phyloP scores from a whole-genome alignment of 2,113 vertebrate genomes.

The Cromileptes altivelis region DNA sequence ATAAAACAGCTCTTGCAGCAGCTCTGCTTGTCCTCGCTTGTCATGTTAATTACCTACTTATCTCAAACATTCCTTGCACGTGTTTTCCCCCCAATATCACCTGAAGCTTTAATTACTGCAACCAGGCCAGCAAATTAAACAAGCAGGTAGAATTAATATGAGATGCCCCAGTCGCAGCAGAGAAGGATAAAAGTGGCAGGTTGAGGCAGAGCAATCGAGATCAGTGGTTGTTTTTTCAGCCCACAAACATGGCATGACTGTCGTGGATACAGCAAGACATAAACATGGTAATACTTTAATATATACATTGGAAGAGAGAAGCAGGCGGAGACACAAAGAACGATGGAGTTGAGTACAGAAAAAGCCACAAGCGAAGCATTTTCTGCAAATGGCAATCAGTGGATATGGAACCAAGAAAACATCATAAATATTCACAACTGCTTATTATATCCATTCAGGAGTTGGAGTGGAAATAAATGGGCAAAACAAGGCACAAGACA shows the following conservation, averaged over 20 bases:
- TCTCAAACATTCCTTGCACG: conserved; percentile 15
- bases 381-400: conserved; percentile 5
- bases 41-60: conserved; percentile 53
- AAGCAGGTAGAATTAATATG: not conserved
- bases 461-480: not conserved
- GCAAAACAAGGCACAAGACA: not conserved
- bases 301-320: not conserved
- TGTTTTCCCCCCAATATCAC: conserved; percentile 24
- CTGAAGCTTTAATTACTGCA: conserved; percentile 26
- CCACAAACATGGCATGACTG: not conserved
- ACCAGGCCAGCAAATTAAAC: not conserved
- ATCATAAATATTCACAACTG: conserved; percentile 30
- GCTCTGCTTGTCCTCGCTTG: conserved; percentile 31
- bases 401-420: conserved; percentile 5
- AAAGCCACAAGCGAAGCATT: not conserved
- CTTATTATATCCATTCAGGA: conserved; percentile 10
- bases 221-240: not conserved
- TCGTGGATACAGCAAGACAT: too few species aligned
- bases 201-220: not conserved
- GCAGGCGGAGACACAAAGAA: too few species aligned
- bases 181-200: not conserved
- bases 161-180: not conserved
- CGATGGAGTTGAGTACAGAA: not conserved
- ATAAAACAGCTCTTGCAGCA: not conserved
- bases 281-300: not conserved